Percentiles rank a stretch among this genome's conserved stretches.
Evolutionary conservation across 2,113 vertebrate species (phyloP).

Genomic region (Oryzias woworae): DNA sequence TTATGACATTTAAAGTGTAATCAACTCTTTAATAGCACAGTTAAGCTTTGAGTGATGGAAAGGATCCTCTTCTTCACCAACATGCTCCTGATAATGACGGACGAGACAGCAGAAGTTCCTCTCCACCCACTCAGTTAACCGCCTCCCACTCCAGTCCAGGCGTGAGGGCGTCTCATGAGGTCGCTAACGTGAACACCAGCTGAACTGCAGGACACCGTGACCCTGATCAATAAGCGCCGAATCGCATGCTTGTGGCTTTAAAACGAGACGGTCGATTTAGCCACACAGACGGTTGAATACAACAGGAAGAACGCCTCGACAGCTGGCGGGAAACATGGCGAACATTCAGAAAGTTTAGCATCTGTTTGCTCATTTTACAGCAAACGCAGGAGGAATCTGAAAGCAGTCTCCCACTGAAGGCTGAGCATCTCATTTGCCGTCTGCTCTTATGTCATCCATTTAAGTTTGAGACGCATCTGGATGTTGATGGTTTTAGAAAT

Average conservation of each 20-base stretch:
- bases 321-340: neutral
- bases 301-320: constrained; percentile 4
- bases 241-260: constrained; percentile 10
- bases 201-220: constrained; percentile 7
- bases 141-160: constrained; percentile 26
- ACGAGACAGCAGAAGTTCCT: too few species aligned
- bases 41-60: too few species aligned
- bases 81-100: too few species aligned
- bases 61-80: too few species aligned
- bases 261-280: constrained; percentile 24
- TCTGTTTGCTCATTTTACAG: constrained; percentile 26
- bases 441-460: neutral
- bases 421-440: constrained; percentile 16
- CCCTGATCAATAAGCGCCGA: constrained; percentile 37
- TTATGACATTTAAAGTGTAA: too few species aligned
- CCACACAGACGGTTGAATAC: neutral
- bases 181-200: constrained; percentile 23
- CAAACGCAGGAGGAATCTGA: constrained; percentile 11
- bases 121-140: constrained; percentile 7
- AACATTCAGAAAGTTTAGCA: constrained; percentile 20
- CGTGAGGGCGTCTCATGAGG: constrained; percentile 29
- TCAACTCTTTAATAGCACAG: too few species aligned
- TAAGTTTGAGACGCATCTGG: too few species aligned
- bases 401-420: constrained; percentile 25
- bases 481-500: too few species aligned